Percentiles rank a stretch among this genome's conserved stretches.
Evolutionary conservation across 2,113 vertebrate species (phyloP).

Genomic region (Glareola pratincola): DNA sequence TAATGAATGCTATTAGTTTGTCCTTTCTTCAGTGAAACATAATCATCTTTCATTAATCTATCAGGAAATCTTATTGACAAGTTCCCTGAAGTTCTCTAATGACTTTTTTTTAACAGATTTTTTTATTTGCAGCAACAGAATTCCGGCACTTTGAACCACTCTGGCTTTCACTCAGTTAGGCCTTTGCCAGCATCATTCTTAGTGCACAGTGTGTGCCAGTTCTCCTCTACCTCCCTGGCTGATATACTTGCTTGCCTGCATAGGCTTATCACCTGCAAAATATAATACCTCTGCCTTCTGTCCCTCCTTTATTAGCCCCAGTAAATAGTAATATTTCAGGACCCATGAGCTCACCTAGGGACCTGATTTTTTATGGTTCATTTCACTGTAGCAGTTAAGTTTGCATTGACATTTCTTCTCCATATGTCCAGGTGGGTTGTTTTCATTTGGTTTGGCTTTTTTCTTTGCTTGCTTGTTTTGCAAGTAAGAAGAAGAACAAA

Average conservation of each 20-base stretch:
- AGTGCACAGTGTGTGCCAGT: not conserved
- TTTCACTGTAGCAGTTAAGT: not conserved
- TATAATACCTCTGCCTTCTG: not conserved
- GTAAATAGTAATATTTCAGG: not conserved
- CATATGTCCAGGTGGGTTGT: not conserved
- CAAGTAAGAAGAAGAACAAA: not conserved
- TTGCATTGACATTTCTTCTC: not conserved
- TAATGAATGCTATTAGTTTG: not conserved
- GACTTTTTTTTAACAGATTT: not conserved
- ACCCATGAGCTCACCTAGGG: not conserved
- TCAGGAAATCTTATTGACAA: not conserved
- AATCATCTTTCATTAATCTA: not conserved
- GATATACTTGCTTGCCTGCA: not conserved
- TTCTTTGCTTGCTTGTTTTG: not conserved
- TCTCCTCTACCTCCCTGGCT: not conserved
- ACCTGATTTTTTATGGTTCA: not conserved
- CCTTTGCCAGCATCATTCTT: conserved; percentile 14
- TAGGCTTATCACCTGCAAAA: not conserved
- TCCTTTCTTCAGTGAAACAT: not conserved
- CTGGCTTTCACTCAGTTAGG: not conserved
- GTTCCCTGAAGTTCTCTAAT: not conserved
- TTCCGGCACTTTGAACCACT: not conserved
- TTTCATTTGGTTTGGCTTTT: not conserved
- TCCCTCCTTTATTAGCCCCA: not conserved
- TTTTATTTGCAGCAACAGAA: not conserved